Evolutionary conservation across 2,797 vertebrate species (phyloP).

Genomic region (Ctenosaura bakeri): DNA sequence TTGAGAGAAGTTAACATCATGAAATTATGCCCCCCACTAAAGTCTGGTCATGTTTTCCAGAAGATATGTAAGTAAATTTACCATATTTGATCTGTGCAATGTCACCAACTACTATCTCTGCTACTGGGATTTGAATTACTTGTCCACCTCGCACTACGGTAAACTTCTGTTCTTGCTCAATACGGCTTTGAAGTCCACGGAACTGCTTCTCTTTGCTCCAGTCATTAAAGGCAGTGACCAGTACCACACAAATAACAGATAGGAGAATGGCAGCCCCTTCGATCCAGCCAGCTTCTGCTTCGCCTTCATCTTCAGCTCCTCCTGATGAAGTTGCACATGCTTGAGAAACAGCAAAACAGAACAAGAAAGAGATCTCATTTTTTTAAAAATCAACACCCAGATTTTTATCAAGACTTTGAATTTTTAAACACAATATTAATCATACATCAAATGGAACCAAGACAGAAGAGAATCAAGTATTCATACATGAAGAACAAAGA

Average conservation of each 20-base stretch:
- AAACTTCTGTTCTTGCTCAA: slow-evolving; percentile 98
- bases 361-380: neutral
- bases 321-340: slow-evolving; percentile 87
- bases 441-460: neutral
- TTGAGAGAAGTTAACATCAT: no score
- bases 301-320: slow-evolving; percentile 91
- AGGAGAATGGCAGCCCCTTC: slow-evolving; percentile 97
- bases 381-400: neutral
- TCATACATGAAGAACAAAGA: neutral
- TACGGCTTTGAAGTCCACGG: slow-evolving; percentile 95
- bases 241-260: slow-evolving; percentile 95
- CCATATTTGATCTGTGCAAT: slow-evolving; percentile 98
- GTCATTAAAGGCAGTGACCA: slow-evolving; percentile 98
- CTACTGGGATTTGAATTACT: slow-evolving; percentile 94
- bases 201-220: slow-evolving; percentile 99
- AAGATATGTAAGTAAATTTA: slow-evolving; percentile 66
- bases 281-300: slow-evolving; percentile 96
- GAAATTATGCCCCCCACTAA: no score
- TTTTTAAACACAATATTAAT: slow-evolving; percentile 12
- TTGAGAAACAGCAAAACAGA: slow-evolving; percentile 65
- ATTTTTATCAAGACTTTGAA: neutral
- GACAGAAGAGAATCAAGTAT: neutral
- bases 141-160: slow-evolving; percentile 92
- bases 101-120: slow-evolving; percentile 94
- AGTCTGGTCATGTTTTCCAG: neutral